Conservation (phyloP, 2,888 invertebrate species). For the Ormyrus rosae region DNA sequence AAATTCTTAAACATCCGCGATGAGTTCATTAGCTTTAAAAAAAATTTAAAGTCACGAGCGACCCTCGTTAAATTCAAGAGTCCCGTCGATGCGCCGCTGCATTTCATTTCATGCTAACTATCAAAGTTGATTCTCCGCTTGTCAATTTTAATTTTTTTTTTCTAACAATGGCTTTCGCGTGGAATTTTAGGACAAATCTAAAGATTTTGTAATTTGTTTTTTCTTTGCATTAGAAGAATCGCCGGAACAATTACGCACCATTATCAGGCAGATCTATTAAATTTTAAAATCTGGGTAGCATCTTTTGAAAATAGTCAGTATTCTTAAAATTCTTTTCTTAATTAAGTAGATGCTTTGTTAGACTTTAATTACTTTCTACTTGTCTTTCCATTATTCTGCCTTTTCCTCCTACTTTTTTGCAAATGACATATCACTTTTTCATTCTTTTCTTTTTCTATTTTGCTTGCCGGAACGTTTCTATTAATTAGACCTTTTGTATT, state of each 20-base stretch:
- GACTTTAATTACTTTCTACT: conserved; percentile 21
- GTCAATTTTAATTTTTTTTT: no score
- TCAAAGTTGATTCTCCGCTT: no score
- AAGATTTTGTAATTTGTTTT: no score
- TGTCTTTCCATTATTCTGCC: not conserved
- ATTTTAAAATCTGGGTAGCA: not conserved
- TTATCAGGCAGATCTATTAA: not conserved
- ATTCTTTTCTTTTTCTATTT: not conserved
- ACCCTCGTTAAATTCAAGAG: not conserved
- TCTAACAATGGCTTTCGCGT: no score
- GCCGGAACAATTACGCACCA: not conserved
- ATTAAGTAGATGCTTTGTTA: conserved; percentile 23
- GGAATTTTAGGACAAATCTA: no score
- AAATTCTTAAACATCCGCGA: conserved; percentile 10
- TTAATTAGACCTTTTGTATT: no score
- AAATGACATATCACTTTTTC: conserved; percentile 3
- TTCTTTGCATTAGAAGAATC: no score
- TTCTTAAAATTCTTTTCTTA: conserved; percentile 6
- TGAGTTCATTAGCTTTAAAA: conserved; percentile 18
- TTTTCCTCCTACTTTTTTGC: not conserved
- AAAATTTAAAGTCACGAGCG: conserved; percentile 8
- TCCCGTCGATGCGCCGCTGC: no score
- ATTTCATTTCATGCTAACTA: no score
- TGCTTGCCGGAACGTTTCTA: no score
- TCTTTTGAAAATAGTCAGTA: not conserved